Conservation (phyloP, 2,888 invertebrate species). For the Polylopha cassiicola region DNA sequence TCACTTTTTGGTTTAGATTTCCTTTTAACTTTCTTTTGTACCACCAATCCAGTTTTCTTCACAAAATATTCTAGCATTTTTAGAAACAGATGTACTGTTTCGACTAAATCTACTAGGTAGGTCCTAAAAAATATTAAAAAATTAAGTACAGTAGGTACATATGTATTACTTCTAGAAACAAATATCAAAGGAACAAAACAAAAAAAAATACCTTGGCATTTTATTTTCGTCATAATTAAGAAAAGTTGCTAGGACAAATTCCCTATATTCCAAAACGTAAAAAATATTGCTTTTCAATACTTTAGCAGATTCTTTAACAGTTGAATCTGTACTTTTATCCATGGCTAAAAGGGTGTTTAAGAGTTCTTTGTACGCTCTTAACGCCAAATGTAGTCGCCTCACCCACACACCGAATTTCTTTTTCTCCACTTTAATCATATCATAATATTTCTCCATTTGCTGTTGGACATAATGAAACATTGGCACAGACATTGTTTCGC, state of each 20-base stretch:
- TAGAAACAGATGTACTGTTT: constrained; percentile 92
- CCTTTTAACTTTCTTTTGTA: constrained; percentile 80
- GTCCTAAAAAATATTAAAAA: constrained; percentile 66
- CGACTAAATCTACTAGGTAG: constrained; percentile 91
- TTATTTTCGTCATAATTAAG: constrained; percentile 89
- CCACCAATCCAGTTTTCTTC: constrained; percentile 80
- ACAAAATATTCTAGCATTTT: constrained; percentile 91
- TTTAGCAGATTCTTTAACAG: constrained; percentile 86
- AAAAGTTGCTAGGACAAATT: constrained; percentile 88
- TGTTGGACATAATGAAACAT: constrained; percentile 97
- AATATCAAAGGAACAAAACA: constrained; percentile 7
- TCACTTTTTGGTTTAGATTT: constrained; percentile 72
- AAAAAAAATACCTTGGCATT: constrained; percentile 87
- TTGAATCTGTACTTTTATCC: constrained; percentile 84
- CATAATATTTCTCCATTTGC: constrained; percentile 90
- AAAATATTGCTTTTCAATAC: constrained; percentile 94
- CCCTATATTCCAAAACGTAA: constrained; percentile 95
- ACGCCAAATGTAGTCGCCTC: constrained; percentile 88
- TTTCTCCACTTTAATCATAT: constrained; percentile 91
- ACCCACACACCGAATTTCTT: constrained; percentile 90
- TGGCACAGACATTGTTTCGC: constrained; percentile 94
- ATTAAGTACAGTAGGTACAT: too few relatives aligned
- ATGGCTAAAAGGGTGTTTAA: constrained; percentile 88
- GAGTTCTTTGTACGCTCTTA: constrained; percentile 89
- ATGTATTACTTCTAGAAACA: too few relatives aligned